phyloP scores from a whole-genome alignment of 2,797 vertebrate genomes.

The Cacajao melanocephalus region DNA sequence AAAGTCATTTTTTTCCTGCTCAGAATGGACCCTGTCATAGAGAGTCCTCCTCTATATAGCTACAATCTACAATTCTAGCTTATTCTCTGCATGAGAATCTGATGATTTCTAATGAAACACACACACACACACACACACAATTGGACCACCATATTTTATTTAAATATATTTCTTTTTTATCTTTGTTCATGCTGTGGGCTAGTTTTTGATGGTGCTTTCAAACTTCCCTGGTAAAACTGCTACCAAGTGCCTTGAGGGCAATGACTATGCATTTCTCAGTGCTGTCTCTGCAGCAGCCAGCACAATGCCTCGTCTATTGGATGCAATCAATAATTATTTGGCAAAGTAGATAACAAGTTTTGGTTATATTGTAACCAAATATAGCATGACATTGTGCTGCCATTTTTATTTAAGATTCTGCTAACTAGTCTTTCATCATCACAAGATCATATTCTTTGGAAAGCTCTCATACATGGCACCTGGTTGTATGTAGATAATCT shows the following conservation, averaged over 20 bases:
- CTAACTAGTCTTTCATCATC: background rate
- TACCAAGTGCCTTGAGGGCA: background rate
- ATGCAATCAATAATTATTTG: background rate
- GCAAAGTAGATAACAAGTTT: background rate
- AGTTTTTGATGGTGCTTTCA: background rate
- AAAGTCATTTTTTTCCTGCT: background rate
- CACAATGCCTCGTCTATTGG: background rate
- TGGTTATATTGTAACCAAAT: background rate
- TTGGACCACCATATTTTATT: background rate
- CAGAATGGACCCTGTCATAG: background rate
- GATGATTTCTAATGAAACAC: background rate
- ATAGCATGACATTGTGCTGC: background rate
- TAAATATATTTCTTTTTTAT: background rate
- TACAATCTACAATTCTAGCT: background rate
- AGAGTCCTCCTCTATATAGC: background rate
- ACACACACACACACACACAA: background rate
- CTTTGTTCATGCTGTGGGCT: background rate
- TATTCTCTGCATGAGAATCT: background rate
- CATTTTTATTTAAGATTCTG: background rate
- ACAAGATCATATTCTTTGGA: too few species aligned
- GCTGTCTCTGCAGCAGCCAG: background rate
- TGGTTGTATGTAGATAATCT: background rate
- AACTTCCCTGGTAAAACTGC: background rate
- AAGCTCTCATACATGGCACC: background rate
- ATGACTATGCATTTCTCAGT: accelerated